Conservation (phyloP, 2,113 vertebrate genomes). For the Tetrax tetrax region DNA sequence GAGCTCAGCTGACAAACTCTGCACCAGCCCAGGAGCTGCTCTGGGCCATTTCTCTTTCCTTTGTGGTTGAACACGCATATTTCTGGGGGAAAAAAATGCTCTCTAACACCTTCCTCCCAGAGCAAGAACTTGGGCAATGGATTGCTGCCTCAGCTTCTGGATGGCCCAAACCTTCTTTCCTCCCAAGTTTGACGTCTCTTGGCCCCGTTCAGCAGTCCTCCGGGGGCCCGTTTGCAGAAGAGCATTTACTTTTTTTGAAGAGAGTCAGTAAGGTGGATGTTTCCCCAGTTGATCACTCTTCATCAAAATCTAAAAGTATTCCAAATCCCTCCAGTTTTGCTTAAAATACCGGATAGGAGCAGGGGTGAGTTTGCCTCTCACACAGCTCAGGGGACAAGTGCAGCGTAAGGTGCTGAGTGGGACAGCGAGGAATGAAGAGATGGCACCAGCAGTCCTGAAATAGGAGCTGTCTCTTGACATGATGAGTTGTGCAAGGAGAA, state of each 20-base stretch:
- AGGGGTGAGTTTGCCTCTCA: background rate
- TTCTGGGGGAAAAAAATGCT: background rate
- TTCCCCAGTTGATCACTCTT: background rate
- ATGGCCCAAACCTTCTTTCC: background rate
- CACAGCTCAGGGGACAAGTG: background rate
- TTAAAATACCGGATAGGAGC: background rate
- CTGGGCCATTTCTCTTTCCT: background rate
- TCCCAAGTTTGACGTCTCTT: background rate
- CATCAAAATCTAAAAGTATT: background rate
- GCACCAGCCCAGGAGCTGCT: background rate
- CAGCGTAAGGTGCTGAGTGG: background rate
- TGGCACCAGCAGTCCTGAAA: background rate
- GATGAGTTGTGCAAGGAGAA: background rate
- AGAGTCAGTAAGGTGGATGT: background rate
- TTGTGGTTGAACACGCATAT: constrained; percentile 27
- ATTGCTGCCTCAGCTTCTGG: constrained; percentile 51
- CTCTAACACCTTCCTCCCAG: constrained; percentile 43
- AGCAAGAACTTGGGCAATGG: background rate
- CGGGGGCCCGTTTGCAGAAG: background rate
- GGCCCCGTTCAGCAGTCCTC: background rate
- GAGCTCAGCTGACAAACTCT: background rate
- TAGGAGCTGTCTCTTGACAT: background rate
- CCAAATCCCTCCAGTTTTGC: background rate
- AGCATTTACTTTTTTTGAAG: background rate
- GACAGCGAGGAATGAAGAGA: background rate